A percentile compares a stretch with the other conserved stretches of the same genome.
phyloP scores from a whole-genome alignment of 1,140 invertebrate genomes.

The Monomorium pharaonis region DNA sequence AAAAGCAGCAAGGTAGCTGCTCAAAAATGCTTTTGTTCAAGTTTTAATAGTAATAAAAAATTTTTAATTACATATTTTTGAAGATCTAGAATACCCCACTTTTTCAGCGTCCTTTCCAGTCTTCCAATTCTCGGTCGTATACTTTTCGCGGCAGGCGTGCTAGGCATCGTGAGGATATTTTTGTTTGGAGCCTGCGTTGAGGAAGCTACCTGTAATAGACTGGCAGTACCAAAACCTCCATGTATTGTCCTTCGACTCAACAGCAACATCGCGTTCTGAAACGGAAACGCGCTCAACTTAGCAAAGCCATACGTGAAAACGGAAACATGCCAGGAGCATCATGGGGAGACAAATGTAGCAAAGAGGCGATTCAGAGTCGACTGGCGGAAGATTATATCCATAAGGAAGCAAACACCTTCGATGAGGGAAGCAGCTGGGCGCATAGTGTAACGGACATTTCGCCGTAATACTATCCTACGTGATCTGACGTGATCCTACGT shows the following conservation, averaged over 20 bases:
- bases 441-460: not conserved
- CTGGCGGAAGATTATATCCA: no score
- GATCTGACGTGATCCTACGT: no score
- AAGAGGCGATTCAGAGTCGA: no score
- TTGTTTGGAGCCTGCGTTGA: not conserved
- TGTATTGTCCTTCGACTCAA: not conserved
- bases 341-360: no score
- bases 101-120: not conserved
- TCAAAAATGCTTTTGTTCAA: not conserved
- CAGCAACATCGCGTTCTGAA: not conserved
- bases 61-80: constrained; percentile 46
- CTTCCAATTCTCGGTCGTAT: not conserved
- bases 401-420: not conserved
- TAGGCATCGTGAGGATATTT: not conserved
- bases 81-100: not conserved
- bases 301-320: not conserved
- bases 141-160: not conserved
- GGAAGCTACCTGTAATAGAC: not conserved
- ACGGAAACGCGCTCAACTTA: not conserved
- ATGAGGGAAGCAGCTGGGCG: not conserved
- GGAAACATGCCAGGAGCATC: no score
- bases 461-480: no score
- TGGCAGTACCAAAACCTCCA: not conserved
- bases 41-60: not conserved
- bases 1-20: not conserved